Evolutionary conservation across 2,888 invertebrate species (phyloP).

Genomic region (Mimas tiliae): DNA sequence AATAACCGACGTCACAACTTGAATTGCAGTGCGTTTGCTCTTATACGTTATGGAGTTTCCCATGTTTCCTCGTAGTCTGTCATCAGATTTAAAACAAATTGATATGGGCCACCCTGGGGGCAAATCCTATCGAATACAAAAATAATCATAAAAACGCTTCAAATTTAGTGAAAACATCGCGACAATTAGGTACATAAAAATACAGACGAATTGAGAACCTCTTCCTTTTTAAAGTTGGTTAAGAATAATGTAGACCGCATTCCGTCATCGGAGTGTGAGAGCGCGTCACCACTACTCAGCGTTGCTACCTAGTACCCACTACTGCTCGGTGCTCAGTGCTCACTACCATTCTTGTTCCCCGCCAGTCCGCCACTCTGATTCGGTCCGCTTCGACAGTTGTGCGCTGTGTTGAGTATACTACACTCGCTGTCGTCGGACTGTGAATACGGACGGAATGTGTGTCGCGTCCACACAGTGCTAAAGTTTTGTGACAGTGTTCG

Average conservation of each 20-base stretch:
- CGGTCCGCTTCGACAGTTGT: slow-evolving; percentile 60
- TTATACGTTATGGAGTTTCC: too few relatives aligned
- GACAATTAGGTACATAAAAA: neutral
- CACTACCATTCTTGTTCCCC: slow-evolving; percentile 58
- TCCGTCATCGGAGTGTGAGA: slow-evolving; percentile 48
- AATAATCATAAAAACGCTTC: too few relatives aligned
- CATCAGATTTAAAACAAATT: too few relatives aligned
- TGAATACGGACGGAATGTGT: slow-evolving; percentile 58
- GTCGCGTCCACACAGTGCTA: slow-evolving; percentile 68
- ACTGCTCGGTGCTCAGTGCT: slow-evolving; percentile 29
- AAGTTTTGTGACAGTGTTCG: slow-evolving; percentile 73
- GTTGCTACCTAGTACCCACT: slow-evolving; percentile 36
- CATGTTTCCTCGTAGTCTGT: too few relatives aligned
- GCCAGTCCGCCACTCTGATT: slow-evolving; percentile 39
- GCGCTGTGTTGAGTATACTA: slow-evolving; percentile 67
- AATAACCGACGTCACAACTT: neutral
- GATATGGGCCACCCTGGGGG: too few relatives aligned
- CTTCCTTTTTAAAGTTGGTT: neutral
- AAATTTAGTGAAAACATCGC: too few relatives aligned
- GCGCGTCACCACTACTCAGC: slow-evolving; percentile 37
- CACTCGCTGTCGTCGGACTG: slow-evolving; percentile 61
- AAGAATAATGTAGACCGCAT: slow-evolving; percentile 39
- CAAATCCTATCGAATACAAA: too few relatives aligned
- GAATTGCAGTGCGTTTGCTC: too few relatives aligned
- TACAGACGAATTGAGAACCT: too few relatives aligned